A percentile compares a stretch with the other conserved stretches of the same genome.
Evolutionary conservation across 2,888 invertebrate species (phyloP).

Genomic region (Cerceris ruficornis): DNA sequence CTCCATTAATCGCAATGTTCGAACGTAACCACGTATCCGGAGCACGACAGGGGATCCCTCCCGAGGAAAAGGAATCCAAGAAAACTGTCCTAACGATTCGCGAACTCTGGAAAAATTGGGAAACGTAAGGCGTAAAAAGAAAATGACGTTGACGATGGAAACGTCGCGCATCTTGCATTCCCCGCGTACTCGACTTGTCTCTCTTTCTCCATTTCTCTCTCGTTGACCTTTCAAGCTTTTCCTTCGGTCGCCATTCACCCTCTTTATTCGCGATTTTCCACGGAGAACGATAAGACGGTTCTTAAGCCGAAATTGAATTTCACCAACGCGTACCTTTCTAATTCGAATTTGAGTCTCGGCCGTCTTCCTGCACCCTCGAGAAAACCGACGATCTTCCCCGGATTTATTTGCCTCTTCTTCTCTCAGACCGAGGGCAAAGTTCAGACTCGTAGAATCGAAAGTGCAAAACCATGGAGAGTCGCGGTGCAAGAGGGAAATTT

Average conservation of each 20-base stretch:
- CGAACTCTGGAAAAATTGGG: not conserved
- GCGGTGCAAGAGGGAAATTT: conserved; percentile 55
- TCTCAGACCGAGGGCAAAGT: not conserved
- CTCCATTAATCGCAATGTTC: not conserved
- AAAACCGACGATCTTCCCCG: not conserved
- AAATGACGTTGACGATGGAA: conserved; percentile 42
- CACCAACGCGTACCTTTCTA: conserved; percentile 53
- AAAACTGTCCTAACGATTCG: not conserved
- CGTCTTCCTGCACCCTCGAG: conserved; percentile 17
- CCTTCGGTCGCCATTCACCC: not conserved
- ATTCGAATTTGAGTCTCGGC: conserved; percentile 61
- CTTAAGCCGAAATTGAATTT: conserved; percentile 63
- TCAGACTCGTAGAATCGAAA: conserved; percentile 29
- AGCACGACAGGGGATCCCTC: not conserved
- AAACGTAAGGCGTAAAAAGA: conserved; percentile 36
- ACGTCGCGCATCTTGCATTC: conserved; percentile 41
- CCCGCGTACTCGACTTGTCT: conserved; percentile 27
- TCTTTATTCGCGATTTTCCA: conserved; percentile 14
- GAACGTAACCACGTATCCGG: too few relatives aligned
- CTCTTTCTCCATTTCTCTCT: conserved; percentile 15
- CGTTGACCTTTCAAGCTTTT: not conserved
- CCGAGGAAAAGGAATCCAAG: not conserved
- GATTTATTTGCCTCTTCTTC: conserved; percentile 33
- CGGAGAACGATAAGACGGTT: conserved; percentile 35
- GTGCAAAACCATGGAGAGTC: conserved; percentile 57